Percentiles rank a stretch among this genome's conserved stretches.
Conservation (phyloP, 1,140 invertebrate species). For the Telenomus remus region DNA sequence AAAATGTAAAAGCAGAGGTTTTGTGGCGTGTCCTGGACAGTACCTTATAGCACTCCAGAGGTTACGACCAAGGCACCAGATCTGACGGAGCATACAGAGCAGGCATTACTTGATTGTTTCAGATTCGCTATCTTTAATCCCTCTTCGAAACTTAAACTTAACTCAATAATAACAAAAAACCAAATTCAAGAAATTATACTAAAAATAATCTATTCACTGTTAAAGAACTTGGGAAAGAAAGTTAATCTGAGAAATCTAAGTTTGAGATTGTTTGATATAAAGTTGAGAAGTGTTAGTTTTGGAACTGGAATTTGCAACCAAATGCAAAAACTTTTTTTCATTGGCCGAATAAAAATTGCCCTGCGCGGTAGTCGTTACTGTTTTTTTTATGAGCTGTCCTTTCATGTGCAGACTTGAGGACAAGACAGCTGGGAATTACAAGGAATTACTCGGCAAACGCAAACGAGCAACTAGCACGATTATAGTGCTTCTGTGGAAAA, state of each 20-base stretch:
- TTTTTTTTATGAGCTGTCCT: constrained; percentile 48
- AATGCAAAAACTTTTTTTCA: neutral
- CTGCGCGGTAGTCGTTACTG: constrained; percentile 16
- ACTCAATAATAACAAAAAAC: too few relatives aligned
- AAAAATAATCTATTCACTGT: too few relatives aligned
- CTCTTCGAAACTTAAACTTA: constrained; percentile 17
- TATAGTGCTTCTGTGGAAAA: constrained; percentile 52
- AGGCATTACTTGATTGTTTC: constrained; percentile 75
- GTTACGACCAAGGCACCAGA: constrained; percentile 45
- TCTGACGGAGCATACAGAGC: constrained; percentile 70
- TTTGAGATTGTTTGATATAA: too few relatives aligned
- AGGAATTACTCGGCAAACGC: constrained; percentile 55
- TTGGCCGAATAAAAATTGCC: neutral
- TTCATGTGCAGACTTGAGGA: constrained; percentile 53
- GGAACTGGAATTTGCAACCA: neutral
- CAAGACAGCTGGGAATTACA: constrained; percentile 53
- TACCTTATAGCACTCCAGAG: constrained; percentile 68
- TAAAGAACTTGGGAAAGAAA: too few relatives aligned
- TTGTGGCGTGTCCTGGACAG: constrained; percentile 48
- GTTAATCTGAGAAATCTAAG: too few relatives aligned
- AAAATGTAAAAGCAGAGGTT: constrained; percentile 54
- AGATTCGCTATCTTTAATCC: constrained; percentile 49
- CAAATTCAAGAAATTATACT: too few relatives aligned
- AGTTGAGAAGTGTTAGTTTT: too few relatives aligned
- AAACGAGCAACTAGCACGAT: constrained; percentile 57